These are phyloP conservation scores for Pseudomyrmex concolor DNA, from an alignment of 1,140 invertebrate genomes.

Conservation along the genomic window DNA sequence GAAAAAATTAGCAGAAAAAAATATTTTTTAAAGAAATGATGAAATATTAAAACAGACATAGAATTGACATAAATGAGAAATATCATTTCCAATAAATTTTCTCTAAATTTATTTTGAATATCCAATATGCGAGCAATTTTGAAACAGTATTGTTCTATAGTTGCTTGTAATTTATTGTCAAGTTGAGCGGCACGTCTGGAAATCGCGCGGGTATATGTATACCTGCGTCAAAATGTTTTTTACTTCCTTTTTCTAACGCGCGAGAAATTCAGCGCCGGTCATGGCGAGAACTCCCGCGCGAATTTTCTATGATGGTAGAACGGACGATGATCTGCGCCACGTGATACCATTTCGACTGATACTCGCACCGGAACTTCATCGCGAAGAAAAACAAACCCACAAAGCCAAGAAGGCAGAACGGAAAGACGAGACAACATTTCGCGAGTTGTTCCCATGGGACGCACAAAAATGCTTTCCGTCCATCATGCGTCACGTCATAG, in stretches of 20 bases:
- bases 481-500: slow-evolving; percentile 48
- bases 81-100: background rate
- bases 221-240: slow-evolving; percentile 21
- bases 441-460: slow-evolving; percentile 47
- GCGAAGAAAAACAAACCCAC: slow-evolving; percentile 51
- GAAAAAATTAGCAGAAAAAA: no score
- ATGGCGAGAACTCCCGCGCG: slow-evolving; percentile 20
- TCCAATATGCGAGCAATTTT: no score
- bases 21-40: background rate
- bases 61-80: no score
- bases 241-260: background rate
- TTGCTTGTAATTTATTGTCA: slow-evolving; percentile 14
- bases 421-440: background rate
- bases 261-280: slow-evolving; percentile 22
- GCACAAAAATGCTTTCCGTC: background rate
- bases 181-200: background rate
- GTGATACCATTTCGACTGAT: slow-evolving; percentile 66
- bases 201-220: background rate
- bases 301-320: slow-evolving; percentile 63
- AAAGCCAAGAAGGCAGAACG: background rate
- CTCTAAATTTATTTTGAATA: background rate
- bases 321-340: slow-evolving; percentile 55
- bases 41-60: no score
- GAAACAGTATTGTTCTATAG: no score
- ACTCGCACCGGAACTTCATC: slow-evolving; percentile 24